Conservation (phyloP, 2,113 vertebrate genomes). For the Leucopternis melanops region DNA sequence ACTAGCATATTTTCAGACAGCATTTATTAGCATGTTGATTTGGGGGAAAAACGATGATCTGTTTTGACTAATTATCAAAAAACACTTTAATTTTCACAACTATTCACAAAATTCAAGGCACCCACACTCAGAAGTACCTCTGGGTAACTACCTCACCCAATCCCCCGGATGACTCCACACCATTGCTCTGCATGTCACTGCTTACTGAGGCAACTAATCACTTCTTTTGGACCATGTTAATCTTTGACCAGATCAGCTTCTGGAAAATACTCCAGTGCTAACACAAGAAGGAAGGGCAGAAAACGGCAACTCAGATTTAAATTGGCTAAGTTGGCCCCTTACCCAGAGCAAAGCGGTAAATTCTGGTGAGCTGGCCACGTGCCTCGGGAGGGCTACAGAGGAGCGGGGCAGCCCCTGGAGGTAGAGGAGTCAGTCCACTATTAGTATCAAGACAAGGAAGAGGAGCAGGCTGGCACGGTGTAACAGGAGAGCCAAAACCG, state of each 20-base stretch:
- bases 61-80: constrained; percentile 17
- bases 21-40: background rate
- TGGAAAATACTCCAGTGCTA: background rate
- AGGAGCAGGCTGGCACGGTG: rapidly evolving
- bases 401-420: background rate
- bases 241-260: background rate
- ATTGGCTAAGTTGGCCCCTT: background rate
- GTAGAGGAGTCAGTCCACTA: background rate
- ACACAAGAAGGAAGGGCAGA: background rate
- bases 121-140: background rate
- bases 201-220: background rate
- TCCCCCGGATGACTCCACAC: background rate
- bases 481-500: background rate
- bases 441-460: background rate
- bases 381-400: rapidly evolving
- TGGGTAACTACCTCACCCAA: background rate
- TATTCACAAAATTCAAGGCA: background rate
- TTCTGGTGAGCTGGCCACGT: background rate
- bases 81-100: background rate
- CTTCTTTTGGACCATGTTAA: background rate
- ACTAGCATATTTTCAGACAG: background rate
- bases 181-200: background rate
- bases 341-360: background rate
- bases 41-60: background rate
- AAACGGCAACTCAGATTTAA: background rate